Evolutionary conservation across 1,140 invertebrate species (phyloP).

Genomic region (Drosophila saltans): DNA sequence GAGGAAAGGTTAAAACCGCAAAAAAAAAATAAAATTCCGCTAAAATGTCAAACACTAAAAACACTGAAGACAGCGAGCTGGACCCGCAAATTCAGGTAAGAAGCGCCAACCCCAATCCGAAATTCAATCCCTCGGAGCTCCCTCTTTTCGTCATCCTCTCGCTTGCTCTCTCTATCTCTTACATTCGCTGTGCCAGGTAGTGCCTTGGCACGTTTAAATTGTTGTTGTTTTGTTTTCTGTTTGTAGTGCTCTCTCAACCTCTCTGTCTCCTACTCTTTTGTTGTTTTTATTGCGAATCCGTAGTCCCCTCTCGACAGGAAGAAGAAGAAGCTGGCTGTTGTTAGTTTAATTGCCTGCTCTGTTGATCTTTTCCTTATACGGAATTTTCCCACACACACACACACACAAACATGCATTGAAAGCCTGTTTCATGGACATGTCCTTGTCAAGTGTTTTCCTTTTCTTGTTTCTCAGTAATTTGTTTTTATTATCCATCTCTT

Average conservation of each 20-base stretch:
- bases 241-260: not conserved
- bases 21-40: conserved; percentile 25
- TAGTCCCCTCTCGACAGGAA: not conserved
- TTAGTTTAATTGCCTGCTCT: conserved; percentile 38
- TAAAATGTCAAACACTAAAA: conserved; percentile 71
- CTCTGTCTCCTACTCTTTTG: not conserved
- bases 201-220: conserved; percentile 39
- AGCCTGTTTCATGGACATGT: conserved; percentile 30
- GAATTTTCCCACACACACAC: conserved; percentile 14
- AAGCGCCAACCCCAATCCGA: conserved; percentile 9
- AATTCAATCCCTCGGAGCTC: conserved; percentile 25
- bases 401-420: conserved; percentile 23
- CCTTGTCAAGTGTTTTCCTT: conserved; percentile 59
- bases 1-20: conserved; percentile 4
- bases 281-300: conserved; percentile 8
- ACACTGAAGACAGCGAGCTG: conserved; percentile 81
- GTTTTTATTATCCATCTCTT: conserved; percentile 22
- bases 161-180: conserved; percentile 12
- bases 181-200: conserved; percentile 5
- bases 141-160: conserved; percentile 23
- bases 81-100: conserved; percentile 86
- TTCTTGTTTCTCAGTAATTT: conserved; percentile 47
- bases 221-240: conserved; percentile 42
- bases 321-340: not conserved
- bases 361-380: conserved; percentile 22